phyloP scores from a whole-genome alignment of 2,113 vertebrate genomes.

The Strix aluco region DNA sequence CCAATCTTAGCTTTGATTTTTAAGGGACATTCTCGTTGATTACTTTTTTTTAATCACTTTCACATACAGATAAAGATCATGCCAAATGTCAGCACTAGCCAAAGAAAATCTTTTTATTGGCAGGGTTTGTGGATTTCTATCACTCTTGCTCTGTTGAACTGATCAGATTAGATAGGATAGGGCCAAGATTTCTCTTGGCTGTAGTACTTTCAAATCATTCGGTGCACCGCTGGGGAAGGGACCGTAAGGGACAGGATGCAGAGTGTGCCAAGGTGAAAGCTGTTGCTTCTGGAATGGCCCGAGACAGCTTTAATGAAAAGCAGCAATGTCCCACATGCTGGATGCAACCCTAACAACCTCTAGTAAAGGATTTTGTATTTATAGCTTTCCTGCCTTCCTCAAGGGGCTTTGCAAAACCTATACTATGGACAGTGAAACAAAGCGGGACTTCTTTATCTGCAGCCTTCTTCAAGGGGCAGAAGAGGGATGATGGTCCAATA shows the following conservation, averaged over 20 bases:
- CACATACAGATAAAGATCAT: neutral
- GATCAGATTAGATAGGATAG: slow-evolving; percentile 28
- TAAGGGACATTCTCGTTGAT: neutral
- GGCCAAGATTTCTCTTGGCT: slow-evolving; percentile 47
- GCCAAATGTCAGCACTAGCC: neutral
- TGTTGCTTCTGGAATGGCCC: neutral
- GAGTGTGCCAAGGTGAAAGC: neutral
- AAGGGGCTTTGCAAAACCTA: neutral
- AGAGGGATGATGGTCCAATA: neutral
- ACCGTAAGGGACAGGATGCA: neutral
- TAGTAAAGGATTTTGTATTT: neutral
- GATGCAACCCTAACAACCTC: neutral
- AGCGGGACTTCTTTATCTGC: neutral
- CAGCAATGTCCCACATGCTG: neutral
- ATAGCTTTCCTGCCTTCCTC: neutral
- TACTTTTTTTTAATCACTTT: neutral
- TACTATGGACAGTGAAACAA: neutral
- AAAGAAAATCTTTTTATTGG: slow-evolving; percentile 27
- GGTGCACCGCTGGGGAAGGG: neutral
- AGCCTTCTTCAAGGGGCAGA: neutral
- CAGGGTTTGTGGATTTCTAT: neutral
- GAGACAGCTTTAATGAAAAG: neutral
- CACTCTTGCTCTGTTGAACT: slow-evolving; percentile 4
- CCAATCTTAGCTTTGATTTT: neutral
- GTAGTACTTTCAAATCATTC: neutral